Evolutionary conservation across 2,113 vertebrate genomes (phyloP), one percentile per base, ranked within the genome.

Genomic region (Channa argus): DNA sequence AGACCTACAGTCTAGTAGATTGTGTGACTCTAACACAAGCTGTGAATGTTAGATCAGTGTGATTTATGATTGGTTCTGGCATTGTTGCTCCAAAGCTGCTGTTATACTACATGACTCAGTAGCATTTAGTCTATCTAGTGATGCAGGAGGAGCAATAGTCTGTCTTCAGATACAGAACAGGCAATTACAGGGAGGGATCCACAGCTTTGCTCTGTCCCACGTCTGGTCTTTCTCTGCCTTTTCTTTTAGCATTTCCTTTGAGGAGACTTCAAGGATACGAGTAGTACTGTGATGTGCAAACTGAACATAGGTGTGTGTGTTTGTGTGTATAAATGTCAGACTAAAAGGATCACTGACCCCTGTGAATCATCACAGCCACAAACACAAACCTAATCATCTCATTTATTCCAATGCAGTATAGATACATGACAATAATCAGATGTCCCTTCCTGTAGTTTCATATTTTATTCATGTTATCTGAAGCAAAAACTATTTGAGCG

Each of bases 171-270:
- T 12, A 71, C 72, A 81, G 6, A 64, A 43, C 41, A 37, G 15
- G 34, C 50, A 82, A 67, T 74, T 52, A 52, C 45, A 44, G 71
- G 10, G 50, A 77, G 36, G 77, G 69, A 63, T 63, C 46, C 51
- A 43, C 2, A 0, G 3, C 36, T 46, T 37, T 1, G 24, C 45
- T 67, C 41, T 51, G 13, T 52, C 58, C 10, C 51, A 8, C 38
- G 50, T 41, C 38, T 15, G 34, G 47, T 47, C 53, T 58, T 37
- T 6, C 6, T 39, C 49, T 24, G 38, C 10, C 51, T 41, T 36
- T 62, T 41, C 5, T 36, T 6, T 63, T 71, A 36, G 38, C 64
- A 63, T 65, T 73, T 38, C 74, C 51, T 43, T 39, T 38, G 6
- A 6, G 51, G 45, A 3, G 45, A 54, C 51, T 68, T 58, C 56